Evolutionary conservation across 2,888 invertebrate genomes (phyloP), one percentile per base, ranked within the genome.

Genomic region (Gibbula magus): DNA sequence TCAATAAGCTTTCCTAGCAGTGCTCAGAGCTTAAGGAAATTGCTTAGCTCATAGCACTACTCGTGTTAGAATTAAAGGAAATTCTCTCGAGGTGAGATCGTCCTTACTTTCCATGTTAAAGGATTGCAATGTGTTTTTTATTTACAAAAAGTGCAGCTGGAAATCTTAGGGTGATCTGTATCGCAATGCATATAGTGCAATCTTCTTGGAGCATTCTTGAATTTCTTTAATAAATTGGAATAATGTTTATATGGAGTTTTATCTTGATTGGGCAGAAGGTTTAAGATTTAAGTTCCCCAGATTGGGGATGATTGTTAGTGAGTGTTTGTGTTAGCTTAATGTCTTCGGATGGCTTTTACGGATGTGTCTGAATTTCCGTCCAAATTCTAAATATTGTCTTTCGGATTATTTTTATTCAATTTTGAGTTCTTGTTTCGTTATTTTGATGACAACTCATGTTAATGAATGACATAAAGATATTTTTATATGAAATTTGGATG

Each of bases 61-160:
- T 70, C 70, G 20, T 35, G 70, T 39, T 70, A 35, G 70, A 70
- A 39, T 70, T 70, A 70, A 70, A 70, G 70, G 70, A 70, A 70
- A 70, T 70, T 35, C 70, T 70, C 70, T 32, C 35, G 70, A 70
- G 70, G 70, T 39, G 70, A 18, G 70, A 70, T 35, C 70, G 39
- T 39, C 70, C 32, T 70, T 70, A 20, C 70, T 70, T 35, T 32
- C 70, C 70, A 35, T 70, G 70, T 70, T 70, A 70, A 70, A 70
- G 70, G 70, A 70, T 70, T 70, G 70, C 32, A 70, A 56, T 3
- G 20, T 70, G 35, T 70, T 70, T 70, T 70, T 70, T 35, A 45
- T 45, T 45, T 45, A 45, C 45, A 70, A 70, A 56, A 70, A 20
- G 16, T 70, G 18, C 16, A 18, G 35, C 70, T 70, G 39, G 35